Conservation (phyloP, 2,113 vertebrate genomes). For the Mastomys coucha region DNA sequence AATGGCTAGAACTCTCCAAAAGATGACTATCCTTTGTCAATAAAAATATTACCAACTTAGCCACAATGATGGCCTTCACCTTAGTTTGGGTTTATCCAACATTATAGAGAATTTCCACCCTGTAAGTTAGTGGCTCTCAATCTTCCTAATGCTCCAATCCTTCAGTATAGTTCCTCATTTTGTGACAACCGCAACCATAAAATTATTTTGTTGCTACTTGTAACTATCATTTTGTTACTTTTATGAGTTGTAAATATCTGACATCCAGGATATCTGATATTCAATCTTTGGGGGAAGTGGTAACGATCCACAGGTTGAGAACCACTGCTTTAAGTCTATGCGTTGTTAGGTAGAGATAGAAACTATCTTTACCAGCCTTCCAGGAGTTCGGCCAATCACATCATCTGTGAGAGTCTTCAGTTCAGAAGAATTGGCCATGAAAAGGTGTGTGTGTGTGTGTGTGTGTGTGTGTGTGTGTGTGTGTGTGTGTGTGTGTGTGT, state of each 20-base stretch:
- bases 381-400: not conserved
- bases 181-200: not conserved
- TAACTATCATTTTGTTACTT: not conserved
- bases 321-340: not conserved
- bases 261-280: not conserved
- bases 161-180: not conserved
- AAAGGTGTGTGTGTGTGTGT: not conserved
- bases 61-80: not conserved
- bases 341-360: not conserved
- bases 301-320: not conserved
- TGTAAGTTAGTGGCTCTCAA: not conserved
- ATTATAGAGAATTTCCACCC: not conserved
- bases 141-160: not conserved
- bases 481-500: no score
- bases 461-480: no score
- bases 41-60: not conserved
- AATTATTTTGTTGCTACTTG: not conserved
- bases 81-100: not conserved
- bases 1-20: not conserved
- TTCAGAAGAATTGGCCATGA: constrained; percentile 36
- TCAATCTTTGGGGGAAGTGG: not conserved
- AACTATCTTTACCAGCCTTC: not conserved
- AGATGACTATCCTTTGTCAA: not conserved
- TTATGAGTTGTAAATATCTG: not conserved
- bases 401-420: not conserved